These are phyloP conservation scores for Sycon ciliatum DNA, from an alignment of 37 sponge, comb jelly and placozoan species.

Conservation along the genomic window DNA sequence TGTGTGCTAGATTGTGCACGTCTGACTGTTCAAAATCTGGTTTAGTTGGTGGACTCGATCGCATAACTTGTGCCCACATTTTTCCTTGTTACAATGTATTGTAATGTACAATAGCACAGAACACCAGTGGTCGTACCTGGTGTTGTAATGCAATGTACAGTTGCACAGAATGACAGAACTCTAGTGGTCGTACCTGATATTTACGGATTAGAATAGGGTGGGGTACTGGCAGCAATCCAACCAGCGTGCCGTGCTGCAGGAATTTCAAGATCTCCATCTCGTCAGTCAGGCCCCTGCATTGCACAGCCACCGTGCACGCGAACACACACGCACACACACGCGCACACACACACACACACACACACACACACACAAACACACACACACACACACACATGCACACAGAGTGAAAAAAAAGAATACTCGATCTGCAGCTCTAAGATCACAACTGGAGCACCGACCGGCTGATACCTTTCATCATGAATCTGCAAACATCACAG, in stretches of 20 bases:
- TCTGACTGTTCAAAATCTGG: too few species aligned
- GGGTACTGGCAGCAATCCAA: conserved; percentile 88
- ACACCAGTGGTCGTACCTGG: not conserved
- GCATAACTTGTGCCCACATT: too few species aligned
- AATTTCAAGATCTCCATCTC: conserved; percentile 83
- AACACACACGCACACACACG: not conserved
- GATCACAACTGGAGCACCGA: too few species aligned
- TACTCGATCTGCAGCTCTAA: too few species aligned
- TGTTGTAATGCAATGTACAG: not conserved
- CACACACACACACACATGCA: not conserved
- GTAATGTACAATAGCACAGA: too few species aligned
- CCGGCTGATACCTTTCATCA: too few species aligned
- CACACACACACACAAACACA: not conserved
- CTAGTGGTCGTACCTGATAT: conserved; percentile 59
- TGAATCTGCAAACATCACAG: too few species aligned
- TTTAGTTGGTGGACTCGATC: too few species aligned
- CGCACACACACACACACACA: not conserved
- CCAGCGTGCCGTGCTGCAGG: conserved; percentile 87
- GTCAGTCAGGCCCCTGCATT: conserved; percentile 29
- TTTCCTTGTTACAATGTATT: too few species aligned
- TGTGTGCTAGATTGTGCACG: too few species aligned
- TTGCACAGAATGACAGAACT: not conserved
- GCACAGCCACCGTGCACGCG: not conserved
- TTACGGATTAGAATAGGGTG: conserved; percentile 93
- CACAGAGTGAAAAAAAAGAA: too few species aligned